phyloP scores from a whole-genome alignment of 2,888 invertebrate genomes.

The Drosophila mulleri region DNA sequence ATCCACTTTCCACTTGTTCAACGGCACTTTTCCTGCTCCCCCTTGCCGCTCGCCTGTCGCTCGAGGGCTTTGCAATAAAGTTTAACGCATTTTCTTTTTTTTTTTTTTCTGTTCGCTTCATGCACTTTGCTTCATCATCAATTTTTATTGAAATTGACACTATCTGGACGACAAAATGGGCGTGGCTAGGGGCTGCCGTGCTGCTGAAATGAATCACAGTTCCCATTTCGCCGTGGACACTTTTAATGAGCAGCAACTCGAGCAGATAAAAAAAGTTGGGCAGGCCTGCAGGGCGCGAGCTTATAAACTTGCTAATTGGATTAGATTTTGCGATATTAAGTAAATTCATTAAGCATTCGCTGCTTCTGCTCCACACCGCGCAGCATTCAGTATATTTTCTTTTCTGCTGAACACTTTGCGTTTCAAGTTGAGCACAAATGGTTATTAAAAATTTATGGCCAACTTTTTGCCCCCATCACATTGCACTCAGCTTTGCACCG shows the following conservation, averaged over 20 bases:
- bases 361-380: background rate
- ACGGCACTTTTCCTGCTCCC: background rate
- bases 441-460: slow-evolving; percentile 72
- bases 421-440: slow-evolving; percentile 54
- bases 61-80: slow-evolving; percentile 62
- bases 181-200: slow-evolving; percentile 10
- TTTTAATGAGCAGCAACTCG: slow-evolving; percentile 70
- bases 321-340: slow-evolving; percentile 72
- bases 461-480: slow-evolving; percentile 41
- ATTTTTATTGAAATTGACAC: slow-evolving; percentile 81
- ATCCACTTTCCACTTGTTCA: background rate
- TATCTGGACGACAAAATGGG: slow-evolving; percentile 55
- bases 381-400: background rate
- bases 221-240: slow-evolving; percentile 56
- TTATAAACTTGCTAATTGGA: slow-evolving; percentile 78
- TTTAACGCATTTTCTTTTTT: slow-evolving; percentile 55
- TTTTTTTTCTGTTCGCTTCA: slow-evolving; percentile 29
- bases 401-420: slow-evolving; percentile 18
- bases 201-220: slow-evolving; percentile 53
- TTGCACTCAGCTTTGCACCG: slow-evolving; percentile 15
- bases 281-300: slow-evolving; percentile 24
- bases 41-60: background rate
- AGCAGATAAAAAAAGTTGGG: slow-evolving; percentile 30
- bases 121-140: slow-evolving; percentile 75
- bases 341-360: slow-evolving; percentile 58